phyloP scores from a whole-genome alignment of 2,888 invertebrate species.

The Callosobruchus maculatus region DNA sequence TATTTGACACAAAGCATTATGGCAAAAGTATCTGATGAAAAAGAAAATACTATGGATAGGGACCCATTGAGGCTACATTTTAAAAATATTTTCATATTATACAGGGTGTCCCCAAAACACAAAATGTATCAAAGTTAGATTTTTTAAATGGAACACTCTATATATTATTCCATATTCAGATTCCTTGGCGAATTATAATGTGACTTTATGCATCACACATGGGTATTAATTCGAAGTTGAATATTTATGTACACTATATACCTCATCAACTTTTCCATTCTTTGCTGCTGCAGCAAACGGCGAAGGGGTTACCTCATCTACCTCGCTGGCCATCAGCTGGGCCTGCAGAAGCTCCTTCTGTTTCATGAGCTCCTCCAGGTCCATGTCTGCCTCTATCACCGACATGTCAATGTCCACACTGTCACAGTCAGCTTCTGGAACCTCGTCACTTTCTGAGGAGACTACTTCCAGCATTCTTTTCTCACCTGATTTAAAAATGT shows the following conservation, averaged over 20 bases:
- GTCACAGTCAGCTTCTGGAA: slow-evolving; percentile 61
- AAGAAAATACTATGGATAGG: no score
- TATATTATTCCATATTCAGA: no score
- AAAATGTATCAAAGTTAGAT: no score
- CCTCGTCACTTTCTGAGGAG: slow-evolving; percentile 63
- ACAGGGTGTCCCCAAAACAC: no score
- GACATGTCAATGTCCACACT: slow-evolving; percentile 68
- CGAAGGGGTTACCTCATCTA: slow-evolving; percentile 43
- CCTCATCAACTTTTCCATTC: slow-evolving; percentile 42
- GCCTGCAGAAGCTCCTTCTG: slow-evolving; percentile 83
- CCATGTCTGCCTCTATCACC: slow-evolving; percentile 80
- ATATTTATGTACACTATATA: neutral
- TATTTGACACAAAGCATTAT: no score
- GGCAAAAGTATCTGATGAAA: no score
- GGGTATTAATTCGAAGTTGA: no score
- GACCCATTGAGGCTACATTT: no score
- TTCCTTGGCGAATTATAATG: no score
- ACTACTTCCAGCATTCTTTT: slow-evolving; percentile 52
- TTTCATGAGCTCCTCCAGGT: slow-evolving; percentile 84
- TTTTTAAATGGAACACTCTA: no score
- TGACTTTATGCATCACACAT: no score
- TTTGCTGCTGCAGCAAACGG: slow-evolving; percentile 26
- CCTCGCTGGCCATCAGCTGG: slow-evolving; percentile 70
- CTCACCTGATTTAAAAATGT: slow-evolving; percentile 39
- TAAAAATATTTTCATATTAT: no score